Evolutionary conservation across 2,888 invertebrate genomes (phyloP).

Genomic region (Clostera curtula): DNA sequence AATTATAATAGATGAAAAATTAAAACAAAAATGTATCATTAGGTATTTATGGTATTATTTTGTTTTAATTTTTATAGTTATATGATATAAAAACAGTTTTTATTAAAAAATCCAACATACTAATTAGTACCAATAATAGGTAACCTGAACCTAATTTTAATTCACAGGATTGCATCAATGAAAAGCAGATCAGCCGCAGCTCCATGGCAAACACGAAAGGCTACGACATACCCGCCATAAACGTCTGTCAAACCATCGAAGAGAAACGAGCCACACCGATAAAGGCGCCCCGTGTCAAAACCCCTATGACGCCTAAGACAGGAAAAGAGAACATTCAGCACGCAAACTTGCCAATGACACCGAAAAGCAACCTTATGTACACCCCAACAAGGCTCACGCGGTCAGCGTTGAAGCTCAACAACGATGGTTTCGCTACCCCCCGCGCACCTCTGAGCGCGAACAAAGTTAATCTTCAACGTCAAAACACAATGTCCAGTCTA

Average conservation of each 20-base stretch:
- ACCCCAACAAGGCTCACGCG: conserved; percentile 57
- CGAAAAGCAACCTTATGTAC: conserved; percentile 41
- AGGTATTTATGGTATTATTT: no score
- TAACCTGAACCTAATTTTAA: conserved; percentile 8
- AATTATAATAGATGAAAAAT: no score
- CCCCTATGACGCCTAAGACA: conserved; percentile 47
- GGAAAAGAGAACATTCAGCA: conserved; percentile 57
- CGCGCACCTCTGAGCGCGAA: conserved; percentile 54
- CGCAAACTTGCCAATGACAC: conserved; percentile 33
- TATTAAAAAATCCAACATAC: no score
- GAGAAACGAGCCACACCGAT: conserved; percentile 38
- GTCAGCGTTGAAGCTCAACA: conserved; percentile 51
- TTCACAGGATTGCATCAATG: conserved; percentile 66
- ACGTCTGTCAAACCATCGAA: conserved; percentile 25
- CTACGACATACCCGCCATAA: conserved; percentile 25
- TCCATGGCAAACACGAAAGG: conserved; percentile 52
- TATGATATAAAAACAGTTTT: no score
- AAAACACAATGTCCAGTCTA: conserved; percentile 38
- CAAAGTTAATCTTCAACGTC: conserved; percentile 47
- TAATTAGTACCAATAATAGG: no score
- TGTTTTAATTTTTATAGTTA: no score
- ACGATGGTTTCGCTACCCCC: conserved; percentile 59
- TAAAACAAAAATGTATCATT: no score
- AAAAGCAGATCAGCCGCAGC: conserved; percentile 69
- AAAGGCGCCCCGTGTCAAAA: conserved; percentile 39